Conservation (phyloP, 1,140 invertebrate species). For the Aphaenogaster rudis region DNA sequence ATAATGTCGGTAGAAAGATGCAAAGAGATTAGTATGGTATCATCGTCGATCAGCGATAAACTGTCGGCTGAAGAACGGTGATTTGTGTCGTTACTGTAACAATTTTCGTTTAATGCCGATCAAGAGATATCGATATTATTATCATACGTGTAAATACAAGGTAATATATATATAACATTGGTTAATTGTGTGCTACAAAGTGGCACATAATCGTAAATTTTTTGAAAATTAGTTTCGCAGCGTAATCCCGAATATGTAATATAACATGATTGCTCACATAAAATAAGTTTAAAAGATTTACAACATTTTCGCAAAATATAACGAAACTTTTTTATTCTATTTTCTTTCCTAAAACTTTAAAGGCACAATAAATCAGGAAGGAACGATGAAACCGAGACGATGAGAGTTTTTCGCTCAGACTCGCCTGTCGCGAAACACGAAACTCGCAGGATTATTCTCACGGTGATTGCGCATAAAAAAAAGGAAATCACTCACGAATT, state of each 20-base stretch:
- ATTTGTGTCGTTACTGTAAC: neutral
- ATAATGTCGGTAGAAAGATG: constrained; percentile 29
- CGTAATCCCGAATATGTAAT: neutral
- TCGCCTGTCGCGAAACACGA: neutral
- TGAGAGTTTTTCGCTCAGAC: neutral
- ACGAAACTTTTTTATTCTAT: neutral
- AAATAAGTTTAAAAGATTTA: constrained; percentile 12
- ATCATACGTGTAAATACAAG: neutral
- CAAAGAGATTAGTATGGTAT: constrained; percentile 55
- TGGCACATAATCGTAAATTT: constrained; percentile 9
- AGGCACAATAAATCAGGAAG: constrained; percentile 9
- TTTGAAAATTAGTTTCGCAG: neutral
- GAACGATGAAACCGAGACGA: neutral
- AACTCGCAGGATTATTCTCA: constrained; percentile 38
- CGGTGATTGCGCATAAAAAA: constrained; percentile 28
- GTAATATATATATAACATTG: neutral
- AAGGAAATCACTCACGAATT: constrained; percentile 35
- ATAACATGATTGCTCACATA: neutral
- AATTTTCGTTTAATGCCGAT: neutral
- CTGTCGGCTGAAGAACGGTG: neutral
- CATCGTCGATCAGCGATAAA: constrained; percentile 54
- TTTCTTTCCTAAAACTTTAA: neutral
- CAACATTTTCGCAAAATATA: constrained; percentile 7
- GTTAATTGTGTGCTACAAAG: neutral
- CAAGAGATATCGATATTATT: neutral